Evolutionary conservation across 2,797 vertebrate genomes (phyloP).

Genomic region (Sebastes wilsoni): DNA sequence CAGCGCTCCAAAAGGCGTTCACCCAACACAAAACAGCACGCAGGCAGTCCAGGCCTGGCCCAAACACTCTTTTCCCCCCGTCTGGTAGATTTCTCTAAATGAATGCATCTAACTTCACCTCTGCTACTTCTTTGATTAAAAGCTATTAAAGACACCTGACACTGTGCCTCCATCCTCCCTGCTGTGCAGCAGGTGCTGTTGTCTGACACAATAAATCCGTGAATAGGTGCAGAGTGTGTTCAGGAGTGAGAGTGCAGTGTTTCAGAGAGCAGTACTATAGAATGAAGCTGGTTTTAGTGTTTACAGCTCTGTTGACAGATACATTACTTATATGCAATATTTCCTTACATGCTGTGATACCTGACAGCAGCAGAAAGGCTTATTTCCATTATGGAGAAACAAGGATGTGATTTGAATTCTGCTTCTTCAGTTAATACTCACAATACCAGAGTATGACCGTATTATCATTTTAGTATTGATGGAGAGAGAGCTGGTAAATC

Average conservation of each 20-base stretch:
- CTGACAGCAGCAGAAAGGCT: neutral
- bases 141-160: neutral
- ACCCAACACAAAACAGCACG: neutral
- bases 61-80: neutral
- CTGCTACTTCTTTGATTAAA: conserved; percentile 7
- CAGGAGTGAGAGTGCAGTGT: neutral
- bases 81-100: neutral
- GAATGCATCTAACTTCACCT: neutral
- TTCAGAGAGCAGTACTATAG: neutral
- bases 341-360: neutral
- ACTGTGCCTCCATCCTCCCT: neutral
- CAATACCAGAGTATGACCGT: neutral
- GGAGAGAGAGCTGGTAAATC: neutral
- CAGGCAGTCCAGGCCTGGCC: neutral
- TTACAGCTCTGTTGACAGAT: neutral
- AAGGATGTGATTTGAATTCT: neutral
- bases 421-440: neutral
- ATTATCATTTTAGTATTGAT: neutral
- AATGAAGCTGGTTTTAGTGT: neutral
- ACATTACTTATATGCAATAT: neutral
- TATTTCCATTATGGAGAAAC: neutral
- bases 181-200: conserved; percentile 19
- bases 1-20: neutral
- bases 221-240: neutral
- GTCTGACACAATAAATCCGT: neutral